These are phyloP conservation scores for Cecropterus lyciades DNA, from an alignment of 1,140 invertebrate species.

Conservation along the genomic window DNA sequence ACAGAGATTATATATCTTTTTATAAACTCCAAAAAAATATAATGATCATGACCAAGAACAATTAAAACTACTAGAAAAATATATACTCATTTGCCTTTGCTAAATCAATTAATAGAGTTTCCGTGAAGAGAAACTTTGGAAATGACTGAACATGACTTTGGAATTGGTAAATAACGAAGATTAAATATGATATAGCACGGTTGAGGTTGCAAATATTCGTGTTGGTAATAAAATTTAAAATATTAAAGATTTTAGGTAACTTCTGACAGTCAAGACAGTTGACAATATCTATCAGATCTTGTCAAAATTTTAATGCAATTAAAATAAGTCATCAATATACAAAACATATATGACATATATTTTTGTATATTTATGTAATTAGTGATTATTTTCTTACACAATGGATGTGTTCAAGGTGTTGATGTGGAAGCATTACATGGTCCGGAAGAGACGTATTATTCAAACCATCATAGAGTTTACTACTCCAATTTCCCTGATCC, in stretches of 20 bases:
- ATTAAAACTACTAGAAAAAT: too few species aligned
- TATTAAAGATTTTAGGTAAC: background rate
- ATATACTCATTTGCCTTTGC: too few species aligned
- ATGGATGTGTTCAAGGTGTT: conserved; percentile 48
- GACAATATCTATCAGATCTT: background rate
- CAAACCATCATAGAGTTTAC: conserved; percentile 54
- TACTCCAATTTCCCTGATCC: conserved; percentile 16
- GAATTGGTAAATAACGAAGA: too few species aligned
- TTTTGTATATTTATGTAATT: background rate
- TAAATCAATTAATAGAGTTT: too few species aligned
- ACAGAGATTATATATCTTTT: too few species aligned
- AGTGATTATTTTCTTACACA: conserved; percentile 24
- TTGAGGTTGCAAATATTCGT: background rate
- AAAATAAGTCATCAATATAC: background rate
- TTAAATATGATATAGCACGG: too few species aligned
- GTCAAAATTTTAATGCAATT: background rate
- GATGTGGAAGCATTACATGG: conserved; percentile 64
- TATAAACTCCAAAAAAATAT: too few species aligned
- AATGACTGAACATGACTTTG: too few species aligned
- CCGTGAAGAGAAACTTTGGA: too few species aligned
- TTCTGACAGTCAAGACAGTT: too few species aligned
- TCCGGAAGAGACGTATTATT: conserved; percentile 54
- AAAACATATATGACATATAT: background rate
- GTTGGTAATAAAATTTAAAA: background rate
- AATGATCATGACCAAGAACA: too few species aligned